Evolutionary conservation across 2,797 vertebrate genomes (phyloP), one percentile per base, ranked within the genome.

Genomic region (Anguilla pacifica): DNA sequence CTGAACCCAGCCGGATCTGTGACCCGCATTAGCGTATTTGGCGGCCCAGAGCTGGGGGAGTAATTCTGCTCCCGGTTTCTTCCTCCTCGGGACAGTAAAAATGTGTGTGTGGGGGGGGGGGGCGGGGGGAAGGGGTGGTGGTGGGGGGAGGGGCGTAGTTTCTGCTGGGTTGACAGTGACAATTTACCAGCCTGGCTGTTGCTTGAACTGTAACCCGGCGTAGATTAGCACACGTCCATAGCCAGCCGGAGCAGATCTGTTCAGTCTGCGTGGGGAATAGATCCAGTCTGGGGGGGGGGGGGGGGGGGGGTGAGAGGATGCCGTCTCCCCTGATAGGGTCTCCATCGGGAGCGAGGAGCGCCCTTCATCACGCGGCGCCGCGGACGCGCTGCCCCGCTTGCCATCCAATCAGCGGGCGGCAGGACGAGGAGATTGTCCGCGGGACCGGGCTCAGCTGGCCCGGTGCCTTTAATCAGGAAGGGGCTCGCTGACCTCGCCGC

Each of bases 401-500:
- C 35, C 55, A 67, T 85, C 61, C 59, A 43, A 85, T 57, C 84
- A 85, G 6, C 61, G 22, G 22, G 10, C 59, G 35, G 35, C 61
- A 17, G 55, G n/a, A n/a, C 22, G 61, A 28, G 19, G 35, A 49
- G 19, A 53, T 72, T 31, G 39, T 74, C 64, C 85, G 46, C 64
- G 35, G n/a, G 25, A 35, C 70, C 28, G 6, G 74, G 57, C 55
- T 85, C 77, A 81, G 77, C 17, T 81, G 77, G 10, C 0, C 17
- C 49, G 9, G 17, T 6, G 15, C 59, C 81, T 83, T 22, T 22
- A 19, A 74, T 67, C 51, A 87, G 64, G 55, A 51, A 83, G 13
- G 19, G 81, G 57, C 89, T 31, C 89, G 90, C 94, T 94, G 93
- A 93, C 94, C 93, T 95, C 94, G 96, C 95, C 94, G 95, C 94